Percentiles rank a stretch among this genome's conserved stretches.
Evolutionary conservation across 2,113 vertebrate species (phyloP).

Genomic region (Aviceda subcristata): DNA sequence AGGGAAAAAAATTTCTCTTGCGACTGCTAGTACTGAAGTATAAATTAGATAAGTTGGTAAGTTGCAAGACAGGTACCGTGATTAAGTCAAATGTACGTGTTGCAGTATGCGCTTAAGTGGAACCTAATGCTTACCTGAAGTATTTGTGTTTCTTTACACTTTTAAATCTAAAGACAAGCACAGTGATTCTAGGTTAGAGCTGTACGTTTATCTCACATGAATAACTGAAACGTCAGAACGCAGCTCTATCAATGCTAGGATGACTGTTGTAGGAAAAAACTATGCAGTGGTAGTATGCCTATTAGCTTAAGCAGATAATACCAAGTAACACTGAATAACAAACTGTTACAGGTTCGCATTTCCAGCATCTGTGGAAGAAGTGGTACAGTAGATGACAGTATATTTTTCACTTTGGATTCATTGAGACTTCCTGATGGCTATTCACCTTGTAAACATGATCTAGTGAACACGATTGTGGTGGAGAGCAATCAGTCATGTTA

Average conservation of each 20-base stretch:
- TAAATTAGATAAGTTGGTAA: not conserved
- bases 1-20: not conserved
- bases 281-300: not conserved
- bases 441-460: constrained; percentile 71
- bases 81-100: not conserved
- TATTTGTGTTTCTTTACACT: not conserved
- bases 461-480: constrained; percentile 86
- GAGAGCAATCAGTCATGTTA: constrained; percentile 92
- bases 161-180: not conserved
- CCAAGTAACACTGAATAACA: not conserved
- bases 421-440: constrained; percentile 82
- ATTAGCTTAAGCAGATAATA: not conserved
- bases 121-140: not conserved
- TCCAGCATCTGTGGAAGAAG: constrained; percentile 78
- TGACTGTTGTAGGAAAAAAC: not conserved
- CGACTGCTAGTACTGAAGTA: not conserved
- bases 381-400: constrained; percentile 83
- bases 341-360: constrained; percentile 77
- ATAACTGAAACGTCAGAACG: not conserved
- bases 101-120: not conserved
- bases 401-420: constrained; percentile 90
- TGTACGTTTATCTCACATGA: not conserved
- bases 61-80: not conserved
- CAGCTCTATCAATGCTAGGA: not conserved
- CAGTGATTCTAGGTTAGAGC: not conserved